Conservation (phyloP, 2,113 vertebrate species). For the Thermophis baileyi region DNA sequence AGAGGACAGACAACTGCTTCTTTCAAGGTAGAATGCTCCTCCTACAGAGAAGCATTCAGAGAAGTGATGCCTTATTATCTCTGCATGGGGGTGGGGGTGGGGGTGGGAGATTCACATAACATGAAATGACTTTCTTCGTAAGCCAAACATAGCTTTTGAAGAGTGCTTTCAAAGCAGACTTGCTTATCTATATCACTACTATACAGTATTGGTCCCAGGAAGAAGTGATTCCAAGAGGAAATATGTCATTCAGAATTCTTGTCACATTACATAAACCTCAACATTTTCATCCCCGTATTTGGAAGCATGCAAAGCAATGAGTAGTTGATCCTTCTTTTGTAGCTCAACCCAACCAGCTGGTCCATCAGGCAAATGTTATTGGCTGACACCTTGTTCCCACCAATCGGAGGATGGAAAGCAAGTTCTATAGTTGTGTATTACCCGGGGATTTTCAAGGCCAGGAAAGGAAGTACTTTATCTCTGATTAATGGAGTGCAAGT, state of each 20-base stretch:
- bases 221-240: background rate
- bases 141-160: background rate
- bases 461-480: slow-evolving; percentile 16
- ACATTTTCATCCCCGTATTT: background rate
- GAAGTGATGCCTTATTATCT: background rate
- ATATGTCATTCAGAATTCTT: background rate
- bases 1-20: background rate
- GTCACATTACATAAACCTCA: background rate
- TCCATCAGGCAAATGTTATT: background rate
- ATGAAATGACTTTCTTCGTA: background rate
- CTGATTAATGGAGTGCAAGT: background rate
- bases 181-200: background rate
- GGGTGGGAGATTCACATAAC: background rate
- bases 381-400: background rate
- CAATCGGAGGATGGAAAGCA: background rate
- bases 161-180: background rate
- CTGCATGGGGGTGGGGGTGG: background rate
- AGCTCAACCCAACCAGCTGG: slow-evolving; percentile 6
- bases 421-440: background rate
- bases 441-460: background rate
- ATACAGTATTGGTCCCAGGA: background rate
- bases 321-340: background rate
- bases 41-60: background rate
- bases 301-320: background rate
- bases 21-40: background rate